These are phyloP conservation scores for Eupsilia transversa DNA, from an alignment of 2,888 invertebrate genomes.

Conservation along the genomic window DNA sequence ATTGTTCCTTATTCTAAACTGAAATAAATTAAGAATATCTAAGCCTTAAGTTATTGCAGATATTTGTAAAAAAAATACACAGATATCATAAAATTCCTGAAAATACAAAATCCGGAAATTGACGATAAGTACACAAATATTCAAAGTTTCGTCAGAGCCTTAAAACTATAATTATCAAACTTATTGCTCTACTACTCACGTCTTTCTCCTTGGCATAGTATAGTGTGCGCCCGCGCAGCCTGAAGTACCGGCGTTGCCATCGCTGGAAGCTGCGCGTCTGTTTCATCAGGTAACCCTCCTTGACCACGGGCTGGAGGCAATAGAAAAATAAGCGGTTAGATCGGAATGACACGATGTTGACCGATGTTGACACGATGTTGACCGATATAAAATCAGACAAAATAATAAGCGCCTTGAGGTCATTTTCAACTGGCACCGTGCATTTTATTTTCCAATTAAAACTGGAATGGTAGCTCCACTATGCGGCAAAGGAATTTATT, in stretches of 20 bases:
- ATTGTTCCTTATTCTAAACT: not conserved
- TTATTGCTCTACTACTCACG: constrained; percentile 88
- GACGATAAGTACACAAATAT: not conserved
- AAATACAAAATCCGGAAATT: not conserved
- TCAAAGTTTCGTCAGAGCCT: not conserved
- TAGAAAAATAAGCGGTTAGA: no score
- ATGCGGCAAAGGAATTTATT: no score
- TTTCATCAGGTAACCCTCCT: constrained; percentile 96
- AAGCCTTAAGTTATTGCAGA: not conserved
- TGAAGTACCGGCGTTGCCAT: constrained; percentile 96
- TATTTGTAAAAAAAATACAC: not conserved
- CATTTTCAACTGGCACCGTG: no score
- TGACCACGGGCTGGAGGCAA: constrained; percentile 88
- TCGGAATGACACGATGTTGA: no score
- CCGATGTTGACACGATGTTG: no score
- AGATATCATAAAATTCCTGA: not conserved
- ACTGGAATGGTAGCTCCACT: no score
- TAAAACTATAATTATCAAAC: not conserved
- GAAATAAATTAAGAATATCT: no score
- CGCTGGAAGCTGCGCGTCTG: constrained; percentile 96
- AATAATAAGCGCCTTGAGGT: no score
- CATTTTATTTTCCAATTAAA: no score
- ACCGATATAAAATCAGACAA: no score
- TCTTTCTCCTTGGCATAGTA: constrained; percentile 97
- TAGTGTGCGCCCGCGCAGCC: constrained; percentile 94